Conservation (phyloP, 2,888 invertebrate species). For the Proisotoma minuta region DNA sequence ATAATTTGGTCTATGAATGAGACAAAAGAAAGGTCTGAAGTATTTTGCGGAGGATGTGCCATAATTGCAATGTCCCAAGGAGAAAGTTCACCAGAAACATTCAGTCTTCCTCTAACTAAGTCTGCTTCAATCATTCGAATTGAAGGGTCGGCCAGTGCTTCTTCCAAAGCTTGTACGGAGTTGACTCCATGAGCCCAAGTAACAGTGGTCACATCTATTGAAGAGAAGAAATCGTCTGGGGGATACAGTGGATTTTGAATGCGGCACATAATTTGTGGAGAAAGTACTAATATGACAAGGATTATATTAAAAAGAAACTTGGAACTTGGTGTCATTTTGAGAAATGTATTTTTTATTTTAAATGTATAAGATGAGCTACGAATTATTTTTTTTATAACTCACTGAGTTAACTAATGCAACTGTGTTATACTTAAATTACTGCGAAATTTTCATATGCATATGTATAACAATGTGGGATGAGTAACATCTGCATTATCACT, state of each 20-base stretch:
- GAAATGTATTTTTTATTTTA: too few relatives aligned
- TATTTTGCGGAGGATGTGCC: slow-evolving; percentile 73
- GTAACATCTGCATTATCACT: too few relatives aligned
- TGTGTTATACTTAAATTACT: too few relatives aligned
- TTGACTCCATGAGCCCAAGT: slow-evolving; percentile 85
- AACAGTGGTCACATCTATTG: slow-evolving; percentile 63
- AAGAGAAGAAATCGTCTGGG: slow-evolving; percentile 18
- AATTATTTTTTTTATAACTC: neutral
- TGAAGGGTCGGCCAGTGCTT: slow-evolving; percentile 55
- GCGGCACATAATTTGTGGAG: neutral
- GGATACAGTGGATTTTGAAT: neutral
- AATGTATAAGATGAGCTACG: too few relatives aligned
- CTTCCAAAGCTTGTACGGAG: slow-evolving; percentile 60
- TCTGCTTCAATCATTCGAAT: slow-evolving; percentile 83
- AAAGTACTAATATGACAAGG: too few relatives aligned
- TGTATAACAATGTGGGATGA: too few relatives aligned
- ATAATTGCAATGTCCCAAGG: slow-evolving; percentile 66
- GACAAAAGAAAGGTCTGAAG: slow-evolving; percentile 71
- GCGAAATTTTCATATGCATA: too few relatives aligned
- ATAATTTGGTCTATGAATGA: slow-evolving; percentile 64
- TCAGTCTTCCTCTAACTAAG: slow-evolving; percentile 62
- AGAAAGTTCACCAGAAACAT: neutral
- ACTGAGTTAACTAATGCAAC: too few relatives aligned
- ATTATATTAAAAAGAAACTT: too few relatives aligned
- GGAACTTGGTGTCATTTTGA: neutral